A percentile compares a stretch with the other conserved stretches of the same genome.
Evolutionary conservation across 2,113 vertebrate genomes (phyloP).

Genomic region (Probosciger aterrimus): DNA sequence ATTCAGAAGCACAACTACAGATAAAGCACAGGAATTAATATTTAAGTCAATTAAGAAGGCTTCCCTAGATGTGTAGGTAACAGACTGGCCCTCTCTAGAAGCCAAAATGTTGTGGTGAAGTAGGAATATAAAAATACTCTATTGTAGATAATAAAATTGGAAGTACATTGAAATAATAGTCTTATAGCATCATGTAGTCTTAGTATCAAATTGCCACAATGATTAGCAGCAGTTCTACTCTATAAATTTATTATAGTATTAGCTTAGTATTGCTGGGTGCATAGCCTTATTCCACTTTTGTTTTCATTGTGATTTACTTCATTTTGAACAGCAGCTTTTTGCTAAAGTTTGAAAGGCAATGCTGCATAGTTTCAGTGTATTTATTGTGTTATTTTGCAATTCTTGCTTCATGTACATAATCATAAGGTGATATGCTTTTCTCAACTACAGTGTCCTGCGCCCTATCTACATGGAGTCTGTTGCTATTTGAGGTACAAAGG

Average conservation of each 20-base stretch:
- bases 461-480: not conserved
- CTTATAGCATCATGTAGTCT: not conserved
- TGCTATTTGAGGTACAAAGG: not conserved
- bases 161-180: not conserved
- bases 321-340: not conserved
- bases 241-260: not conserved
- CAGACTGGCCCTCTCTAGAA: not conserved
- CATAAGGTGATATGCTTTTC: not conserved
- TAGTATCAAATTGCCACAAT: not conserved
- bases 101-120: not conserved
- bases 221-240: not conserved
- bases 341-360: not conserved
- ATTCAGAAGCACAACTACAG: not conserved
- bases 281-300: not conserved
- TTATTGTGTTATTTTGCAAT: not conserved
- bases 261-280: not conserved
- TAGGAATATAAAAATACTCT: not conserved
- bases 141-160: not conserved
- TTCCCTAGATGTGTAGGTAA: not conserved
- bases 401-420: not conserved
- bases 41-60: not conserved
- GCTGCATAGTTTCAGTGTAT: not conserved
- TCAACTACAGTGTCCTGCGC: not conserved
- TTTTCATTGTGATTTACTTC: not conserved
- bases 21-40: not conserved